A percentile compares a stretch with the other conserved stretches of the same genome.
Evolutionary conservation across 2,797 vertebrate genomes (phyloP).

Genomic region (Clarias pachynema): DNA sequence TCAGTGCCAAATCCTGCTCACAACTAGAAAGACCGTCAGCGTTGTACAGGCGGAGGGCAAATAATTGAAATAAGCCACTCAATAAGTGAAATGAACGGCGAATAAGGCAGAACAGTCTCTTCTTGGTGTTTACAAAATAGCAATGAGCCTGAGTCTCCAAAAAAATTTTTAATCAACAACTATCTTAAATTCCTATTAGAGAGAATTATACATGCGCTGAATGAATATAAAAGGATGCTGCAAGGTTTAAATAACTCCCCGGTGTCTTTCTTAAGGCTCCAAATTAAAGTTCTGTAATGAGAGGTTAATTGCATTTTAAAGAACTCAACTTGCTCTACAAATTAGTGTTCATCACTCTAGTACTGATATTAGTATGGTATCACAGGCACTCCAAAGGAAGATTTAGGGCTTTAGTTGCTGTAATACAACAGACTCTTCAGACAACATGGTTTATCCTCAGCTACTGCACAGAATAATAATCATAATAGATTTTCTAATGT

Average conservation of each 20-base stretch:
- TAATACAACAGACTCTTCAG: not conserved
- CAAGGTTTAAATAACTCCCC: not conserved
- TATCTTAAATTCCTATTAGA: not conserved
- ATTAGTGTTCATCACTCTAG: too few species aligned
- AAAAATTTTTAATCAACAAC: not conserved
- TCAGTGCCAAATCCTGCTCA: conserved; percentile 23
- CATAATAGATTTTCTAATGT: not conserved
- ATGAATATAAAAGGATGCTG: not conserved
- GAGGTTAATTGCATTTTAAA: not conserved
- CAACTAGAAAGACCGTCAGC: conserved; percentile 1
- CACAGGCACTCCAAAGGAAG: not conserved
- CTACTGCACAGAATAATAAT: not conserved
- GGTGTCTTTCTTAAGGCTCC: too few species aligned
- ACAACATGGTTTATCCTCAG: not conserved
- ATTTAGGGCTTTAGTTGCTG: not conserved
- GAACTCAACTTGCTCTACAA: not conserved
- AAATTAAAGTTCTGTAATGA: not conserved
- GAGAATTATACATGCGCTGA: not conserved
- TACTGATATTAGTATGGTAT: not conserved
- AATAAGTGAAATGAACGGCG: too few species aligned
- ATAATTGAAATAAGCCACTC: not conserved
- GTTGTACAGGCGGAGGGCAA: conserved; percentile 10
- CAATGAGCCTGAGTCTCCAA: not conserved
- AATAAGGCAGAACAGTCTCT: too few species aligned
- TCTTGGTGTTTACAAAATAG: too few species aligned